Evolutionary conservation across 2,113 vertebrate species (phyloP).

Genomic region (Cichladusa arquata): DNA sequence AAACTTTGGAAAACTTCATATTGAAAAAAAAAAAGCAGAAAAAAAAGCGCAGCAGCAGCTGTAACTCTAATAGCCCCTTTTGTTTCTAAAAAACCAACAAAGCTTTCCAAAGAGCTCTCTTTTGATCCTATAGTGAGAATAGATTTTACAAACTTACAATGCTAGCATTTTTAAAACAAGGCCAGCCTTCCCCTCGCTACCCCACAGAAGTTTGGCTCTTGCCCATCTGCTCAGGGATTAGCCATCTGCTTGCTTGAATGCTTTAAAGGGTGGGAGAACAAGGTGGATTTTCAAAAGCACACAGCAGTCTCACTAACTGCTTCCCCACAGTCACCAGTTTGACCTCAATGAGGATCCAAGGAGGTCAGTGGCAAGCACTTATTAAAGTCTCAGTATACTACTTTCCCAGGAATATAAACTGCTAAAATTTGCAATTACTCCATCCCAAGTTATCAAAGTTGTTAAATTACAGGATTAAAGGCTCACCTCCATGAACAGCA

Average conservation of each 20-base stretch:
- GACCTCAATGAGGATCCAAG: neutral
- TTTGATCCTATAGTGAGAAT: neutral
- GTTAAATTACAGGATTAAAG: neutral
- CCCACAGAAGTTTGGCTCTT: neutral
- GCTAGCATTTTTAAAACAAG: slow-evolving; percentile 10
- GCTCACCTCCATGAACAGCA: neutral
- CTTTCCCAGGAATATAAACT: neutral
- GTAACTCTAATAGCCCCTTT: slow-evolving; percentile 33
- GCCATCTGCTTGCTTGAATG: slow-evolving; percentile 16
- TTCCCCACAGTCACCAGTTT: neutral
- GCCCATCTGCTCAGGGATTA: slow-evolving; percentile 26
- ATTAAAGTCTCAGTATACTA: neutral
- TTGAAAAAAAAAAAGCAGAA: neutral
- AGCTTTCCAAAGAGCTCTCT: neutral
- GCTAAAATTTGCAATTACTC: neutral
- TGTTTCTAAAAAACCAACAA: neutral
- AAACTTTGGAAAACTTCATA: slow-evolving; percentile 31
- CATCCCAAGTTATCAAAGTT: neutral
- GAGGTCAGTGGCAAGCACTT: neutral
- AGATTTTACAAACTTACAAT: slow-evolving; percentile 9
- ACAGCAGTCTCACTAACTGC: neutral
- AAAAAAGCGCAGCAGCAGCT: slow-evolving; percentile 23
- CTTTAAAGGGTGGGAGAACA: neutral
- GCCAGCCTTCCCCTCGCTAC: neutral
- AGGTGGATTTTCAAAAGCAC: slow-evolving; percentile 9